Conservation (phyloP, 2,797 vertebrate genomes). For the Diplodus sargus region DNA sequence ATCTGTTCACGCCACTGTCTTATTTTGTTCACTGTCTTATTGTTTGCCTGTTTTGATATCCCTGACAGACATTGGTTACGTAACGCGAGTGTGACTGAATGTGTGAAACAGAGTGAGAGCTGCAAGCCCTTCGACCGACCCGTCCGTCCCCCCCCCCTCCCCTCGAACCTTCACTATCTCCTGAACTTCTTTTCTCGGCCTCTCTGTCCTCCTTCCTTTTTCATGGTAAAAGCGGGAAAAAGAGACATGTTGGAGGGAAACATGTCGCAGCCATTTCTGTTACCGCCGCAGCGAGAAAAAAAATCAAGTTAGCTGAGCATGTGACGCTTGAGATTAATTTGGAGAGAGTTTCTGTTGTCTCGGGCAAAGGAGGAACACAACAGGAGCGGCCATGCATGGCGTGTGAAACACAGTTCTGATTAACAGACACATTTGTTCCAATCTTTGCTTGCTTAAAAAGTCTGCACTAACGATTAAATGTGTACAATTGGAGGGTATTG, state of each 20-base stretch:
- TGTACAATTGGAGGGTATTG: neutral
- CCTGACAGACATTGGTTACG: constrained; percentile 10
- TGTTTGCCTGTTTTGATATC: constrained; percentile 5
- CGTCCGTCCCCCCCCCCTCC: too few relatives aligned
- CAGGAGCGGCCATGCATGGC: constrained; percentile 23
- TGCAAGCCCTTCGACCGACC: too few relatives aligned
- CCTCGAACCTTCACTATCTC: neutral
- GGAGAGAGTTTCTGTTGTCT: constrained; percentile 39
- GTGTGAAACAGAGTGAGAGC: too few relatives aligned
- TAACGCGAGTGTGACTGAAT: constrained; percentile 11
- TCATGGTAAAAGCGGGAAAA: constrained; percentile 2
- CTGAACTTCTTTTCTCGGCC: neutral
- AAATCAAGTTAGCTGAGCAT: constrained; percentile 41
- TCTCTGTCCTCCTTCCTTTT: neutral
- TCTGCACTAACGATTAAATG: neutral
- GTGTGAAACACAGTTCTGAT: constrained; percentile 10
- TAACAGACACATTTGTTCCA: constrained; percentile 19
- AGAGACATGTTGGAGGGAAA: constrained; percentile 8
- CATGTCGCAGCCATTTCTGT: constrained; percentile 18
- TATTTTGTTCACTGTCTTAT: neutral
- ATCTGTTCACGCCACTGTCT: constrained; percentile 1
- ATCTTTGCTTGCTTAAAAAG: constrained; percentile 24
- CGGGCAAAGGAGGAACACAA: constrained; percentile 20
- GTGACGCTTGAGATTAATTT: constrained; percentile 57
- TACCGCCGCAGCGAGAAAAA: constrained; percentile 7